Percentiles rank a stretch among this genome's conserved stretches.
Conservation (phyloP, 2,113 vertebrate species). For the Seriola quinqueradiata region DNA sequence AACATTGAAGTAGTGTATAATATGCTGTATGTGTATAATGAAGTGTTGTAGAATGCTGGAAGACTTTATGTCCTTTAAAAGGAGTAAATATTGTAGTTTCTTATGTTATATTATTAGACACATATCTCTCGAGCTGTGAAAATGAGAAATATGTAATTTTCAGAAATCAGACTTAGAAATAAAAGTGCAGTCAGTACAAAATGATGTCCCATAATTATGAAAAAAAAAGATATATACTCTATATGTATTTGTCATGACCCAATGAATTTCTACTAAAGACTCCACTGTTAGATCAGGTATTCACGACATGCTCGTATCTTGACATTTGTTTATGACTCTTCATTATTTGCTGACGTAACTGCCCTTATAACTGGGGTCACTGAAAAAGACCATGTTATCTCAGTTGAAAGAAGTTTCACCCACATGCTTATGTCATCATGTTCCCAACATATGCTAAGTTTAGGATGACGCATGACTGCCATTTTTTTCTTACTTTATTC, state of each 20-base stretch:
- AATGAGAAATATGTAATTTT: not conserved
- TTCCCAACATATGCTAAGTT: not conserved
- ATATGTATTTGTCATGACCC: too few species aligned
- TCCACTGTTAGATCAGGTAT: too few species aligned
- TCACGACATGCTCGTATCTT: too few species aligned
- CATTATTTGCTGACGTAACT: not conserved
- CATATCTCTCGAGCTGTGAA: not conserved
- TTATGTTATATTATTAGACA: not conserved
- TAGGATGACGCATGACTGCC: not conserved
- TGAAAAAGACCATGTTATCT: not conserved
- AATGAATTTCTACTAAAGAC: too few species aligned
- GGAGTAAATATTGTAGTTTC: not conserved
- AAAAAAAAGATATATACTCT: too few species aligned
- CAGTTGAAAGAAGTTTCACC: not conserved
- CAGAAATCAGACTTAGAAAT: not conserved
- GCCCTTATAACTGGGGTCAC: not conserved
- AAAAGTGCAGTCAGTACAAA: not conserved
- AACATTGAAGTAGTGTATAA: not conserved
- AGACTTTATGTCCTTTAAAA: not conserved
- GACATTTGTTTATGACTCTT: too few species aligned
- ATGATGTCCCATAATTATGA: too few species aligned
- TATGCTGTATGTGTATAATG: not conserved
- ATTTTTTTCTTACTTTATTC: not conserved
- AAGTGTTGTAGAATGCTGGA: not conserved
- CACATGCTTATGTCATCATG: not conserved